Conservation (phyloP, 2,797 vertebrate species). For the Sebastes trivittatus region DNA sequence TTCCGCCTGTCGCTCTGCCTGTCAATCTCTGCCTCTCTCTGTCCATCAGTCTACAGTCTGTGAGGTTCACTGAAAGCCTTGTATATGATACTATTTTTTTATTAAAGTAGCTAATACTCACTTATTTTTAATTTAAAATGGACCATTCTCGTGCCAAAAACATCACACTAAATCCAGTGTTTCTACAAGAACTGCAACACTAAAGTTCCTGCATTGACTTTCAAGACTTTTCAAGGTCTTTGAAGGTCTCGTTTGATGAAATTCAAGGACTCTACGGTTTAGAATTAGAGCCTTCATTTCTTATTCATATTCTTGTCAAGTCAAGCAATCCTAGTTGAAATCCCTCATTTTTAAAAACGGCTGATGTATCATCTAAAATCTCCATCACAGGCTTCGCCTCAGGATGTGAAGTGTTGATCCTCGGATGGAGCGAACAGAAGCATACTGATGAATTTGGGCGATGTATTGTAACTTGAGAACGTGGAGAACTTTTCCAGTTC, state of each 20-base stretch:
- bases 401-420: constrained; percentile 7
- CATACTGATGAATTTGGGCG: not conserved
- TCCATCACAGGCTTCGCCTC: constrained; percentile 26
- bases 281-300: constrained; percentile 8
- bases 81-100: not conserved
- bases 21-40: not conserved
- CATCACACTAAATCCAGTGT: not conserved
- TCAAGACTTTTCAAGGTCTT: not conserved
- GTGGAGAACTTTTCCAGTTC: not conserved
- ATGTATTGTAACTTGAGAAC: not conserved
- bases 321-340: not conserved
- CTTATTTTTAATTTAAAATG: not conserved
- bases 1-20: not conserved
- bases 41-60: not conserved
- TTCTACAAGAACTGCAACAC: not conserved
- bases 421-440: not conserved
- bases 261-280: not conserved
- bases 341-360: constrained; percentile 6
- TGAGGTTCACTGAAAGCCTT: not conserved
- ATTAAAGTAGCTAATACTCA: not conserved
- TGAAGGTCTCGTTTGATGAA: not conserved
- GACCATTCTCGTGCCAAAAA: not conserved
- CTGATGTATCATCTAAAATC: constrained; percentile 10
- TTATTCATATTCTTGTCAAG: constrained; percentile 27
- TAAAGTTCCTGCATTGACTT: not conserved